Percentiles rank a stretch among this genome's conserved stretches.
phyloP scores from a whole-genome alignment of 2,113 vertebrate genomes.

The Xenotilapia leptura region DNA sequence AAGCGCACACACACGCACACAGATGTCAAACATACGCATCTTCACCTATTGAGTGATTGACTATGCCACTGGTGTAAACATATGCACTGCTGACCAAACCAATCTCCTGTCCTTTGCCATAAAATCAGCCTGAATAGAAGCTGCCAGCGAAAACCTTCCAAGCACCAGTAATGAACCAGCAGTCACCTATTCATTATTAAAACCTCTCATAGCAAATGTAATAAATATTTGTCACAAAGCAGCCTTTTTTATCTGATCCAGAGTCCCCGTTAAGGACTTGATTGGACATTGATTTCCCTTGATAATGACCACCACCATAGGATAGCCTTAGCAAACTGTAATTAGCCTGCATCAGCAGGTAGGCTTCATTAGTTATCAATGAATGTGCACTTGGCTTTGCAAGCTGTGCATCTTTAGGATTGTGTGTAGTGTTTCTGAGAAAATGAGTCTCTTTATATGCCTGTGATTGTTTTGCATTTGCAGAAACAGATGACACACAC shows the following conservation, averaged over 20 bases:
- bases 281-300: constrained; percentile 62
- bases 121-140: not conserved
- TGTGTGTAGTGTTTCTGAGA: not conserved
- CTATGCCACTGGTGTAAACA: not conserved
- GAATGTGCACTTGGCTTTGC: not conserved
- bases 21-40: constrained; percentile 27
- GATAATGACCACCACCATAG: constrained; percentile 25
- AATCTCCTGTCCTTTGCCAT: constrained; percentile 10
- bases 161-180: not conserved
- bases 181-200: not conserved
- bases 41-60: constrained; percentile 43
- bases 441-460: not conserved
- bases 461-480: not conserved
- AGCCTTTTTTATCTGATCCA: not conserved
- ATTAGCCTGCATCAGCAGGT: not conserved
- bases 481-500: not conserved
- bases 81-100: not conserved
- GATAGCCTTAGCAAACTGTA: not conserved
- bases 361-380: not conserved
- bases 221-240: not conserved
- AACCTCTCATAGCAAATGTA: not conserved
- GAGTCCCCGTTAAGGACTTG: constrained; percentile 14
- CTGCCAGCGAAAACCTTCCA: not conserved
- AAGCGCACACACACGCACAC: constrained; percentile 2
- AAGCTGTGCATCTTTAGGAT: not conserved